Evolutionary conservation across 1,140 invertebrate species (phyloP).

Genomic region (Nymphalis io): DNA sequence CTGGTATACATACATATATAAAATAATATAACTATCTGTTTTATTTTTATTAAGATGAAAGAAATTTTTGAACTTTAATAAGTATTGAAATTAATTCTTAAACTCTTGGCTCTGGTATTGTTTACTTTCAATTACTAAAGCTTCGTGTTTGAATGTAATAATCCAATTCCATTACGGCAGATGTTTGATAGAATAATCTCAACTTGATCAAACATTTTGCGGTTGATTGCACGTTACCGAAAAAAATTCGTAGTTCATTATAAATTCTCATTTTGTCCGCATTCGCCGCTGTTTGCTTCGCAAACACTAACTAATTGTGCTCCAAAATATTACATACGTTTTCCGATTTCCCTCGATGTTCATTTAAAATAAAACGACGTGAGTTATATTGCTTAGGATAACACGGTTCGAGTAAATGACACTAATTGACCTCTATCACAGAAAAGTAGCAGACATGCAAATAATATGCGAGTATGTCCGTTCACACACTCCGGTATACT

Average conservation of each 20-base stretch:
- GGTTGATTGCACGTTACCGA: not conserved
- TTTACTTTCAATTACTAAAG: not conserved
- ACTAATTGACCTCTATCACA: too few relatives aligned
- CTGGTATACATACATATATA: too few relatives aligned
- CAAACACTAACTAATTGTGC: not conserved
- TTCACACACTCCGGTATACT: too few relatives aligned
- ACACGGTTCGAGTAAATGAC: too few relatives aligned
- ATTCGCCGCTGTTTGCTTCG: not conserved
- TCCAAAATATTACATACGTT: not conserved
- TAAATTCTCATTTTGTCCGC: conserved; percentile 7
- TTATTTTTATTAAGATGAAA: too few relatives aligned
- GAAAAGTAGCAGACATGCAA: too few relatives aligned
- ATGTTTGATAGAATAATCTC: not conserved
- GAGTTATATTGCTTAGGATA: too few relatives aligned
- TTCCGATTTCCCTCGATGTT: not conserved
- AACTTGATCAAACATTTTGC: not conserved
- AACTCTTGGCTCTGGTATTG: not conserved
- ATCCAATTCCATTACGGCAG: not conserved
- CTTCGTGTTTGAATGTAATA: not conserved
- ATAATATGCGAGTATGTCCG: too few relatives aligned
- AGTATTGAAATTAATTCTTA: not conserved
- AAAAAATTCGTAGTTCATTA: not conserved
- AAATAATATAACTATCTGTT: too few relatives aligned
- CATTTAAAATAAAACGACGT: not conserved
- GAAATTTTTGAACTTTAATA: not conserved